Evolutionary conservation across 2,113 vertebrate genomes (phyloP).

Genomic region (Verasper variegatus): DNA sequence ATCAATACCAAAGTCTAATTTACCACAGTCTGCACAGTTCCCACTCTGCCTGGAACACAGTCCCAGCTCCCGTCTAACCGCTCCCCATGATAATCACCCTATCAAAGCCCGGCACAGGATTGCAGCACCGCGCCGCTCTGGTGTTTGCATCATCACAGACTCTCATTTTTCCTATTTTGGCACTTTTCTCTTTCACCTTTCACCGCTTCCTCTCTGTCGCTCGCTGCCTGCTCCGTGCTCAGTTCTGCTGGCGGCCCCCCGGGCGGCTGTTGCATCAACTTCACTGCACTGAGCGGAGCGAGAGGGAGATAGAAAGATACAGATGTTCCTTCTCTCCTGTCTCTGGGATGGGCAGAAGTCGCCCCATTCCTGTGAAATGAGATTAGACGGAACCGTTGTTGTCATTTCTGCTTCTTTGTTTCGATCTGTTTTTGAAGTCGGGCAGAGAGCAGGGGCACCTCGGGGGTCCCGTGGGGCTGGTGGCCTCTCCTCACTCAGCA

Average conservation of each 20-base stretch:
- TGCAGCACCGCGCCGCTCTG: constrained; percentile 11
- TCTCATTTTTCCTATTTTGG: not conserved
- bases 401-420: constrained; percentile 40
- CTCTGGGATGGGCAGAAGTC: constrained; percentile 2
- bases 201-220: not conserved
- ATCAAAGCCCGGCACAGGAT: not conserved
- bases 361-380: constrained; percentile 36
- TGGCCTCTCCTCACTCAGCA: constrained; percentile 15
- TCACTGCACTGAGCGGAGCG: constrained; percentile 1
- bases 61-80: constrained; percentile 22
- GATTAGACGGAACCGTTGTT: constrained; percentile 23
- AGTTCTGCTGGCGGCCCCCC: not conserved
- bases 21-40: constrained; percentile 34
- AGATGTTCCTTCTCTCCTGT: constrained; percentile 12
- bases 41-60: constrained; percentile 22
- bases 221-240: constrained; percentile 11
- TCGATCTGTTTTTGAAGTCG: constrained; percentile 6
- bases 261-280: constrained; percentile 25
- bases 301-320: not conserved
- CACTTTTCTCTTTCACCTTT: not conserved
- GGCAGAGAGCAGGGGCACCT: constrained; percentile 30
- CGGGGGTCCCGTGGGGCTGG: constrained; percentile 35
- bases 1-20: constrained; percentile 38
- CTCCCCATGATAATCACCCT: constrained; percentile 15
- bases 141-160: constrained; percentile 17